phyloP scores from a whole-genome alignment of 1,140 invertebrate genomes.

The Globodera rostochiensis region DNA sequence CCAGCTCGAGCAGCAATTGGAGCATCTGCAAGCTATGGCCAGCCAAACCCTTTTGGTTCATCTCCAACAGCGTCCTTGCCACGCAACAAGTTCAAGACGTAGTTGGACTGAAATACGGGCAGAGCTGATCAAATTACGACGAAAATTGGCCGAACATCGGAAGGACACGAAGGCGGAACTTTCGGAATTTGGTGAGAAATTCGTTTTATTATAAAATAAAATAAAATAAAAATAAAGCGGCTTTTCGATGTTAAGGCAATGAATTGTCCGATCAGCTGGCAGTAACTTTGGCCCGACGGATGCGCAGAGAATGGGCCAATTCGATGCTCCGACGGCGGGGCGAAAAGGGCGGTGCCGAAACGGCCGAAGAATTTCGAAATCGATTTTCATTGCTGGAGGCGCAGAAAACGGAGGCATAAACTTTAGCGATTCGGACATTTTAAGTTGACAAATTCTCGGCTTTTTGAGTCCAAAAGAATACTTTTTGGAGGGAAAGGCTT shows the following conservation, averaged over 20 bases:
- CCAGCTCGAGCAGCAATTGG: slow-evolving; percentile 4
- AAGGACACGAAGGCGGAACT: neutral
- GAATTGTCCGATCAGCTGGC: neutral
- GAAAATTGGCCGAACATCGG: neutral
- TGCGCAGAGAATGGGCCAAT: neutral
- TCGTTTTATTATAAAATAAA: neutral
- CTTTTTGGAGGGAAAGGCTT: no score
- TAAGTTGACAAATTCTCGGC: neutral
- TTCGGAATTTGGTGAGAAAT: neutral
- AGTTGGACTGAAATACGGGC: neutral
- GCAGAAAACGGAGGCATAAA: neutral
- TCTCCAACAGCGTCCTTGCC: neutral
- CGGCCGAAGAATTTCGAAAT: neutral
- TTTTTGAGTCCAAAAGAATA: no score
- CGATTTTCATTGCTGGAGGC: neutral
- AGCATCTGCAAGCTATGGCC: slow-evolving; percentile 4
- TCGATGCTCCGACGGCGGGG: neutral
- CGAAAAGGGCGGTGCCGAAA: neutral
- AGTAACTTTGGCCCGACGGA: neutral
- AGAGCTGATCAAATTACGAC: neutral
- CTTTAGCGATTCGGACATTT: neutral
- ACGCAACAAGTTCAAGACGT: neutral
- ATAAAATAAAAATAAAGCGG: neutral
- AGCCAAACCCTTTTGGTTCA: neutral
- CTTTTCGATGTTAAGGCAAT: neutral